Conservation (phyloP, 2,888 invertebrate species). For the Hololepta plana region DNA sequence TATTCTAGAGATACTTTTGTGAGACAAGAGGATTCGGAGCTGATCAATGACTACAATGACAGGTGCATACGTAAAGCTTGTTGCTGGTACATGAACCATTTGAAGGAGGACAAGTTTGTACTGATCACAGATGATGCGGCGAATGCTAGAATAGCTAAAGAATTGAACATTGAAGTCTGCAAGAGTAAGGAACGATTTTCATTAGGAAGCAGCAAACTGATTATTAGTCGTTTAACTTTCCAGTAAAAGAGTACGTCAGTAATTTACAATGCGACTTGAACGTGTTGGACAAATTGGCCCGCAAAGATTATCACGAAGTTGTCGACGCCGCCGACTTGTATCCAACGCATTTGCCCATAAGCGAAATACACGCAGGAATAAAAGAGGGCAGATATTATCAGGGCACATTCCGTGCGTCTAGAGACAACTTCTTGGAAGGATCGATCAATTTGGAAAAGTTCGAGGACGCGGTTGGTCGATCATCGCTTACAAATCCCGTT, state of each 20-base stretch:
- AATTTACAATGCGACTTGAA: constrained; percentile 44
- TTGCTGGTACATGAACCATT: constrained; percentile 68
- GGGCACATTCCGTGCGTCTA: constrained; percentile 69
- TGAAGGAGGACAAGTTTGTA: constrained; percentile 44
- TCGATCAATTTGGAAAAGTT: constrained; percentile 61
- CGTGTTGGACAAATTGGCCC: constrained; percentile 67
- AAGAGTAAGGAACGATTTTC: too few relatives aligned
- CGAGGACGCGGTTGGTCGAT: constrained; percentile 53
- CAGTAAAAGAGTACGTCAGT: constrained; percentile 60
- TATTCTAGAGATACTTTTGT: constrained; percentile 70
- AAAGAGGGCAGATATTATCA: constrained; percentile 57
- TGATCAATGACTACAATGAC: constrained; percentile 80
- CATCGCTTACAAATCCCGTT: not conserved
- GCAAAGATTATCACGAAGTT: constrained; percentile 42
- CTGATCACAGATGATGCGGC: constrained; percentile 71
- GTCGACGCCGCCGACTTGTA: constrained; percentile 48
- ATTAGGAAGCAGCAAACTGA: too few relatives aligned
- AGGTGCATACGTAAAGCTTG: constrained; percentile 69
- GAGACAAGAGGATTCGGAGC: constrained; percentile 63
- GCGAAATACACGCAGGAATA: constrained; percentile 62
- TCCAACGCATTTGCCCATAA: constrained; percentile 68
- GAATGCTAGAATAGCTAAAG: constrained; percentile 52
- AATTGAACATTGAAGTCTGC: constrained; percentile 49
- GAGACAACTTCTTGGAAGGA: constrained; percentile 91
- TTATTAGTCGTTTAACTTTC: constrained; percentile 14